Evolutionary conservation across 1,140 invertebrate genomes (phyloP).

Genomic region (Drosophila melanogaster): DNA sequence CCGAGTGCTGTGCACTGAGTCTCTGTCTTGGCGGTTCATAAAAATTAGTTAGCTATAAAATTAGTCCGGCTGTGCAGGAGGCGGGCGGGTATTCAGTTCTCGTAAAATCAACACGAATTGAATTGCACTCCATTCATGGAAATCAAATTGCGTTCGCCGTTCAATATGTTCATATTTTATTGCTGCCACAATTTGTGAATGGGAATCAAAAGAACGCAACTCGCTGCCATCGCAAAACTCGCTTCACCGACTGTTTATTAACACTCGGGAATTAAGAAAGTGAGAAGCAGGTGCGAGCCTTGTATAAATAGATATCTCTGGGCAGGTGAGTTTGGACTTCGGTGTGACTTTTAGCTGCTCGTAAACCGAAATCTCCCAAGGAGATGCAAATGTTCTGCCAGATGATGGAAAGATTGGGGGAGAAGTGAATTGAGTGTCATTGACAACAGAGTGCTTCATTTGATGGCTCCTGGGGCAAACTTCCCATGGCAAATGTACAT

Average conservation of each 20-base stretch:
- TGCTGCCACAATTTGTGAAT: slow-evolving; percentile 27
- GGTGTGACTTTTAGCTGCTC: slow-evolving; percentile 53
- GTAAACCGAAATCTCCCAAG: slow-evolving; percentile 21
- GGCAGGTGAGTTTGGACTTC: slow-evolving; percentile 25
- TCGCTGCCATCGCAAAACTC: background rate
- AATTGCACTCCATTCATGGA: slow-evolving; percentile 76
- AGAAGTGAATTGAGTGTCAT: slow-evolving; percentile 9
- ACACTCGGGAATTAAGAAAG: slow-evolving; percentile 17
- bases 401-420: background rate
- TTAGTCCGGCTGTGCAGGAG: slow-evolving; percentile 37
- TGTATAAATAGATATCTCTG: slow-evolving; percentile 15
- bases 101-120: slow-evolving; percentile 63
- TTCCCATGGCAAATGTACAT: background rate
- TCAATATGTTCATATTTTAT: slow-evolving; percentile 41
- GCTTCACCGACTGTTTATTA: slow-evolving; percentile 1
- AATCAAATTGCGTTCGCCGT: slow-evolving; percentile 16
- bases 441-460: slow-evolving; percentile 10
- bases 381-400: slow-evolving; percentile 19
- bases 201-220: slow-evolving; percentile 16
- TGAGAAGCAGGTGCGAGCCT: slow-evolving; percentile 34
- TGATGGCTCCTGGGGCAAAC: background rate
- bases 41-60: slow-evolving; percentile 76
- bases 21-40: slow-evolving; percentile 66
- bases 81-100: slow-evolving; percentile 19
- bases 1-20: slow-evolving; percentile 23